Percentiles rank a stretch among this genome's conserved stretches.
Evolutionary conservation across 2,113 vertebrate genomes (phyloP).

Genomic region (Dromaius novaehollandiae): DNA sequence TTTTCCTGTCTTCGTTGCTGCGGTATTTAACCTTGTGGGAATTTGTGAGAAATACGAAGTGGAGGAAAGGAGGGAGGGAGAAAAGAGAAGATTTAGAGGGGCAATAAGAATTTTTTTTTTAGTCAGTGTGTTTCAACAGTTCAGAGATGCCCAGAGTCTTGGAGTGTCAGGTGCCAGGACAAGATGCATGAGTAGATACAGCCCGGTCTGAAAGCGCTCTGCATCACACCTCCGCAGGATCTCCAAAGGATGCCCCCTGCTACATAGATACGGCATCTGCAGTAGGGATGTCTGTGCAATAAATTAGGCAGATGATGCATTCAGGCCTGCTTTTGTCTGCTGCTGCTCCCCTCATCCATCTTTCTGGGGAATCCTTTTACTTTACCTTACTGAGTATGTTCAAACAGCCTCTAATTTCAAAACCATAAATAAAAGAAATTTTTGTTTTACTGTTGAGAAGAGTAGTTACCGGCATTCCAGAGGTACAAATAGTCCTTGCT

Average conservation of each 20-base stretch:
- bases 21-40: not conserved
- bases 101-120: not conserved
- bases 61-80: not conserved
- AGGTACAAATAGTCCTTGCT: not conserved
- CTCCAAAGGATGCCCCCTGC: not conserved
- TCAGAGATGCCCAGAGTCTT: not conserved
- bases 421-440: not conserved
- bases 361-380: not conserved
- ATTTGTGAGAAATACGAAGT: not conserved
- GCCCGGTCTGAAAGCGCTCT: rapidly evolving
- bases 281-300: not conserved
- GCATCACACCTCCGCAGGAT: not conserved
- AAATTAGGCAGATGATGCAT: not conserved
- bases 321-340: not conserved
- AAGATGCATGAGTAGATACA: not conserved
- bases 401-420: not conserved
- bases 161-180: not conserved
- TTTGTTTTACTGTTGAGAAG: not conserved
- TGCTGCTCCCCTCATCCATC: not conserved
- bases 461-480: not conserved
- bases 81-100: not conserved
- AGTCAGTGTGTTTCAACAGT: not conserved
- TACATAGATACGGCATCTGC: not conserved
- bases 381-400: not conserved
- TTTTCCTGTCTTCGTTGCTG: not conserved